Conservation (phyloP, 30 jellyfish, hydroid and myxozoan genomes). For the Hydractinia symbiolongicarpus region DNA sequence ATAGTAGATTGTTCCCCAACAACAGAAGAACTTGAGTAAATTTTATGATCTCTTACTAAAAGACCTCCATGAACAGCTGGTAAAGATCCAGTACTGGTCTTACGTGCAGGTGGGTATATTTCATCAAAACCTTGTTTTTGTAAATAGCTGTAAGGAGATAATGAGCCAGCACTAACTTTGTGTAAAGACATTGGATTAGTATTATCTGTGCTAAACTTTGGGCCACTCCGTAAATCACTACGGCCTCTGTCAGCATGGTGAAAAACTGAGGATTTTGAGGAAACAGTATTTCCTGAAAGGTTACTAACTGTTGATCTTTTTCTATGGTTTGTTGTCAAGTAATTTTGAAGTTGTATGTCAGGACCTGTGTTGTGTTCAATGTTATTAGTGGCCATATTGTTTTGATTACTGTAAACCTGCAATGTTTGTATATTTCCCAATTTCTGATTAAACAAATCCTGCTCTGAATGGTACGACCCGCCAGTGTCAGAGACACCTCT, state of each 20-base stretch:
- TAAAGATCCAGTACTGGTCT: conserved; percentile 11
- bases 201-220: conserved; percentile 14
- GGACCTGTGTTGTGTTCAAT: too few relatives aligned
- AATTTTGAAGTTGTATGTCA: too few relatives aligned
- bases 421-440: too few relatives aligned
- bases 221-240: conserved; percentile 3
- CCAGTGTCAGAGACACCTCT: background rate
- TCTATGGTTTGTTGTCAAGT: background rate
- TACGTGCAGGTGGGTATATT: background rate
- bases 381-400: too few relatives aligned
- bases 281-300: conserved; percentile 6
- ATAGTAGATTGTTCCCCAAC: too few relatives aligned
- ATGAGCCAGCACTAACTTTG: background rate
- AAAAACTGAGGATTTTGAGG: conserved; percentile 24
- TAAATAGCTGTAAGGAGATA: background rate
- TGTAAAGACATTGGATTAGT: conserved; percentile 29
- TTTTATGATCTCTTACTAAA: too few relatives aligned
- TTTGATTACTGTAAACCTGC: too few relatives aligned
- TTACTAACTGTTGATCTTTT: conserved; percentile 18
- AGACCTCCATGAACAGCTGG: background rate
- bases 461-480: too few relatives aligned
- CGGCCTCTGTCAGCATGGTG: background rate
- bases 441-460: too few relatives aligned
- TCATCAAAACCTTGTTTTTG: background rate
- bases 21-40: too few relatives aligned